phyloP scores from a whole-genome alignment of 35 echinoderm and acorn worm genomes.

The Chiridota heheva region DNA sequence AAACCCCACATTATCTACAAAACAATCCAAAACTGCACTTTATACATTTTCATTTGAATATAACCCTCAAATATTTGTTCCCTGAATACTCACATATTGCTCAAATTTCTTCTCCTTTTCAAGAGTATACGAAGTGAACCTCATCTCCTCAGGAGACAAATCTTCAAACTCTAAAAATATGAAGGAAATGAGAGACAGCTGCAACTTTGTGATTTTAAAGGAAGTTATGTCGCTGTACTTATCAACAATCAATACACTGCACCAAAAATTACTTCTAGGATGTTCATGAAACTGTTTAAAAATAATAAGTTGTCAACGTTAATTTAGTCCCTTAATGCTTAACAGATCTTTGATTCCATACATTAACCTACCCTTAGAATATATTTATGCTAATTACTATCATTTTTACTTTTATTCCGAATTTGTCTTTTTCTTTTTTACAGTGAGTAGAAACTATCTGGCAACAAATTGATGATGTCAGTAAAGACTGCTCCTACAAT shows the following conservation, averaged over 20 bases:
- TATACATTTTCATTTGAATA: not conserved
- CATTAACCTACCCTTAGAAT: too few species aligned
- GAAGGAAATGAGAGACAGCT: not conserved
- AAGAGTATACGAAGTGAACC: conserved; percentile 53
- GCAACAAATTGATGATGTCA: too few species aligned
- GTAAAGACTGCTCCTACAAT: too few species aligned
- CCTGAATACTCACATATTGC: conserved; percentile 63
- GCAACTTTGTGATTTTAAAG: not conserved
- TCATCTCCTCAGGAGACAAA: conserved; percentile 65
- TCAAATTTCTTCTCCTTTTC: conserved; percentile 84
- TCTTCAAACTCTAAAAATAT: conserved; percentile 70
- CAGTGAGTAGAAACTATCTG: too few species aligned
- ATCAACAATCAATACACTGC: not conserved
- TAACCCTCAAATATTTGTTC: not conserved
- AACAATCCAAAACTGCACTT: not conserved
- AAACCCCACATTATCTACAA: too few species aligned
- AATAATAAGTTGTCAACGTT: not conserved
- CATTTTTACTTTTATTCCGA: too few species aligned
- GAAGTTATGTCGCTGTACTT: too few species aligned
- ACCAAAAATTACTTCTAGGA: not conserved
- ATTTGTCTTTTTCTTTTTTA: too few species aligned
- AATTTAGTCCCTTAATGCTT: not conserved
- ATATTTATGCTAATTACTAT: too few species aligned
- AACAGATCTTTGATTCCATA: not conserved
- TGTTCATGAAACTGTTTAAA: not conserved